phyloP scores from a whole-genome alignment of 2,888 invertebrate species.

The Aphidius colemani region DNA sequence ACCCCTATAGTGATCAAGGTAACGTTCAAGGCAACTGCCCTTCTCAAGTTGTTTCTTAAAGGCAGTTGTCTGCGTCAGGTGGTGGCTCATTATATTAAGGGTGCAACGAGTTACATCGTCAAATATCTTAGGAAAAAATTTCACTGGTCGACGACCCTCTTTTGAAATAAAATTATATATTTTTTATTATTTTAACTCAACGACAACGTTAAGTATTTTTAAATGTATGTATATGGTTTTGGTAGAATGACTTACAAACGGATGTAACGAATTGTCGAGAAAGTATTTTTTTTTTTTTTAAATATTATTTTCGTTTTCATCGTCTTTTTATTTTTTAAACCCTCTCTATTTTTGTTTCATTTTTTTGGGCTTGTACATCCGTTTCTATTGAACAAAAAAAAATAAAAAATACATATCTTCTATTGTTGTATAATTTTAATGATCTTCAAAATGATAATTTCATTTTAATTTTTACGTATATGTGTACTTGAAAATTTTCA shows the following conservation, averaged over 20 bases:
- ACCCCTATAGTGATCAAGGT: conserved; percentile 11
- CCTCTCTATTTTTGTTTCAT: neutral
- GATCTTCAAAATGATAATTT: too few relatives aligned
- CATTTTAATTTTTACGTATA: too few relatives aligned
- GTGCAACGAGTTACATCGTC: conserved; percentile 22
- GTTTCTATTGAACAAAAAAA: neutral
- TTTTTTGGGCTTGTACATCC: neutral
- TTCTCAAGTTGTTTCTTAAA: conserved; percentile 31
- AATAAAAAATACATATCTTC: too few relatives aligned
- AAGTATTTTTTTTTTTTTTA: conserved; percentile 6
- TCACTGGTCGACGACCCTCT: conserved; percentile 21
- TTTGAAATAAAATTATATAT: conserved; percentile 12
- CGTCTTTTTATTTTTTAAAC: neutral
- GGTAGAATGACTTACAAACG: conserved; percentile 26
- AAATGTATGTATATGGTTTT: conserved; percentile 16
- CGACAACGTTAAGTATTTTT: neutral
- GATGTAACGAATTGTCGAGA: conserved; percentile 26
- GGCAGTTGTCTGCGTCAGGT: conserved; percentile 57
- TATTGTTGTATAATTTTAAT: too few relatives aligned
- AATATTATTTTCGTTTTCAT: neutral
- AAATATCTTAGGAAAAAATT: conserved; percentile 6
- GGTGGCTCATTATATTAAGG: conserved; percentile 46
- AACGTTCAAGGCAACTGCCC: conserved; percentile 41
- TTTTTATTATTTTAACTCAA: neutral
- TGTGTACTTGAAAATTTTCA: too few relatives aligned